phyloP scores from a whole-genome alignment of 2,888 invertebrate genomes.

The Scaptomyza polygonia region DNA sequence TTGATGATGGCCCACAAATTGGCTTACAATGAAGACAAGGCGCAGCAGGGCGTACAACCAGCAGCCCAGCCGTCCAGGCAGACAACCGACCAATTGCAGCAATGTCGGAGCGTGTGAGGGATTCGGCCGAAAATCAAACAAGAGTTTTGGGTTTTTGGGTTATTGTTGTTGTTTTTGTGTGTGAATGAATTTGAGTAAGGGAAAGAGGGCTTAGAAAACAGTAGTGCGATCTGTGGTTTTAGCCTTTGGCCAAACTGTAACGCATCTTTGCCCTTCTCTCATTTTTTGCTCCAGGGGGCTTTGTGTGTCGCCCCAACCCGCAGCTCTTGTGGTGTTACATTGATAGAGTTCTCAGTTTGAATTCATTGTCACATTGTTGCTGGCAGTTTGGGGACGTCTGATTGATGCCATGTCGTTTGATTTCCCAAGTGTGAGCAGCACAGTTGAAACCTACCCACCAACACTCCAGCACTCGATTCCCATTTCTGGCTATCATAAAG shows the following conservation, averaged over 20 bases:
- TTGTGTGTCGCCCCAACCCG: slow-evolving; percentile 18
- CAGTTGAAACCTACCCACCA: slow-evolving; percentile 6
- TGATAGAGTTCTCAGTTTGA: slow-evolving; percentile 55
- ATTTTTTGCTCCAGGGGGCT: slow-evolving; percentile 10
- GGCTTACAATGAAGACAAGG: slow-evolving; percentile 69
- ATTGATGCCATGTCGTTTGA: slow-evolving; percentile 70
- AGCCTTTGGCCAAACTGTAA: slow-evolving; percentile 56
- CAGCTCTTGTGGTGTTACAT: slow-evolving; percentile 26
- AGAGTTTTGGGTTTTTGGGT: slow-evolving; percentile 31
- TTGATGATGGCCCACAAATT: slow-evolving; percentile 79
- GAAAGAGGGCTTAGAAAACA: neutral
- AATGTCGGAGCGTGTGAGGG: slow-evolving; percentile 21
- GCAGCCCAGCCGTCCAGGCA: neutral
- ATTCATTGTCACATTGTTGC: slow-evolving; percentile 75
- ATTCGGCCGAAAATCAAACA: slow-evolving; percentile 35
- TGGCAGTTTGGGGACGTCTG: slow-evolving; percentile 51
- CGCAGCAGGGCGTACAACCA: slow-evolving; percentile 5
- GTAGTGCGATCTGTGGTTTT: slow-evolving; percentile 44
- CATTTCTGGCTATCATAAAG: slow-evolving; percentile 62
- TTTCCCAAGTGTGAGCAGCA: slow-evolving; percentile 64
- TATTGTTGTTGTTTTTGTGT: slow-evolving; percentile 1
- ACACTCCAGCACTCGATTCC: slow-evolving; percentile 11
- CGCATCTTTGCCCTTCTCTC: slow-evolving; percentile 22
- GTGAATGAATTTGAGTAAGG: slow-evolving; percentile 11
- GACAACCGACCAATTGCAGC: slow-evolving; percentile 22